Conservation (phyloP, 2,113 vertebrate species). For the Oryzias melastigma region DNA sequence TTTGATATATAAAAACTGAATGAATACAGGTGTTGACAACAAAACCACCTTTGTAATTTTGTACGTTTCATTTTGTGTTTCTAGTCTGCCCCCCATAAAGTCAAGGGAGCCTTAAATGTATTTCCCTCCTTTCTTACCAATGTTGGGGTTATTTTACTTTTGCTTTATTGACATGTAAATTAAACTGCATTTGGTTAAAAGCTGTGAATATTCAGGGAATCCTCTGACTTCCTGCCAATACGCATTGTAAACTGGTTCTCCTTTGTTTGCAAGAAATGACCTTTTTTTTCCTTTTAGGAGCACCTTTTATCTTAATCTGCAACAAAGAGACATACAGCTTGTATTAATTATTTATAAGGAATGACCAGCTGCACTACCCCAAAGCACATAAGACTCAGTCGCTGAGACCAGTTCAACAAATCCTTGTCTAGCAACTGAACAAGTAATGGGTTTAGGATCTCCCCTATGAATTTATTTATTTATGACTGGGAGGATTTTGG, state of each 20-base stretch:
- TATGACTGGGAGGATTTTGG: not conserved
- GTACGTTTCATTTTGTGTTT: too few relatives aligned
- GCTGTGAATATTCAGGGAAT: too few relatives aligned
- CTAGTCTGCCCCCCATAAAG: too few relatives aligned
- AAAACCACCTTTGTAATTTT: too few relatives aligned
- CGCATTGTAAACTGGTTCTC: not conserved
- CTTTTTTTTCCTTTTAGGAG: not conserved
- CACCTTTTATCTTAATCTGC: not conserved
- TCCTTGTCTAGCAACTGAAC: constrained; percentile 23
- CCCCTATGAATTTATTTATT: constrained; percentile 45
- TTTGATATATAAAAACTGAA: too few relatives aligned
- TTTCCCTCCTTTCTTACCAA: too few relatives aligned
- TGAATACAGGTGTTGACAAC: too few relatives aligned
- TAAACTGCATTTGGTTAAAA: too few relatives aligned
- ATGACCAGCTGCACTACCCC: constrained; percentile 15
- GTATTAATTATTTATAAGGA: constrained; percentile 12
- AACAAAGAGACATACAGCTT: not conserved
- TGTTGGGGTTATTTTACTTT: too few relatives aligned
- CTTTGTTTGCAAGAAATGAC: not conserved
- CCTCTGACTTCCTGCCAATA: not conserved
- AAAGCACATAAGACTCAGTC: constrained; percentile 1
- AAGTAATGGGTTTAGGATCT: constrained; percentile 6
- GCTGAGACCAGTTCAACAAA: constrained; percentile 2
- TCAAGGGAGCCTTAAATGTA: too few relatives aligned
- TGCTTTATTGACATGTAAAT: too few relatives aligned